Base-by-base conservation (phyloP, 2,888 invertebrate genomes). In the Hyposoter didymator region DNA sequence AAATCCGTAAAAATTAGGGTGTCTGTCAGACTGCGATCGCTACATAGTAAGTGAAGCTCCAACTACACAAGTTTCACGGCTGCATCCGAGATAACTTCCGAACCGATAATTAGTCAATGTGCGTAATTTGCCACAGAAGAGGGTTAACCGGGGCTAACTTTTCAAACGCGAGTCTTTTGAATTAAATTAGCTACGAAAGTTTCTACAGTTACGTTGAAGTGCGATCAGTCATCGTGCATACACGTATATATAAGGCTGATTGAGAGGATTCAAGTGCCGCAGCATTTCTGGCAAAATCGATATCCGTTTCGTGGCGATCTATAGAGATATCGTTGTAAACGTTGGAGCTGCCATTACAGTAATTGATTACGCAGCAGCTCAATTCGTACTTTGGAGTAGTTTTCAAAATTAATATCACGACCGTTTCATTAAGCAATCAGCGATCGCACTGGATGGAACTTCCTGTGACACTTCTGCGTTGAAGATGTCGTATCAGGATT, bases 181-280 rank as follows among this genome's bases (percentile, higher is more conserved):
- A 91, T 91, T 90, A 90, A 91, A 91, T 91, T 90, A 90, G 88
- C 88, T 62, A 55, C 64, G 83, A 84, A 85, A 90, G 84, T 90
- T 90, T 52, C 75, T 19, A 39, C 73, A 70, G 62, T 76, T 22
- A 49, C 76, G 39, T 43, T 62, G 32, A 47, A 47, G 47, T 45
- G 39, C 74, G 69, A 82, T 43, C 47, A 49, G 69, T 69, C 32
- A 49, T 45, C 43, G 22, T 67, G 45, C 22, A 67, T 67, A 39
- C 35, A 0, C 22, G 22, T 67, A 67, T 67, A 67, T 66, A 64
- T 35, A 35, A 64, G 0, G 43, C 67, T 43, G 39, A 69, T 69
- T 47, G 47, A 22, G 10, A n/a, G n/a, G 69, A 69, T 69, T 19
- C 28, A 49, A 47, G 22, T 47, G 22, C 19, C 47, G 17, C 0